These are phyloP conservation scores for Apodemia mormo DNA, from an alignment of 2,888 invertebrate genomes.

Conservation along the genomic window DNA sequence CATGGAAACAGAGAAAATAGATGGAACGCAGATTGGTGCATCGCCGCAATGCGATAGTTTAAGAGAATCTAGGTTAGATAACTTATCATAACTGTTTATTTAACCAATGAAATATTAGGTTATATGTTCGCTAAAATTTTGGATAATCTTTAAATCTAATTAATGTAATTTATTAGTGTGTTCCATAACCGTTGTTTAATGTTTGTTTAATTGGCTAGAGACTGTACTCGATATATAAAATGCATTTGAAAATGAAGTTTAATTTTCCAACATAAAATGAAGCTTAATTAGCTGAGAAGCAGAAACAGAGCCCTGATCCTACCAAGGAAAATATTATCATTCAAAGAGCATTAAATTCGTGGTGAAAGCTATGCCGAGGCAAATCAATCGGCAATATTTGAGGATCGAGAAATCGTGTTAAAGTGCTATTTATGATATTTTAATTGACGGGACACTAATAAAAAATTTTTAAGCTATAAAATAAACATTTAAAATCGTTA, in stretches of 20 bases:
- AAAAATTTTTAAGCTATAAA: too few species aligned
- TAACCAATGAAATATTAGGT: conserved; percentile 21
- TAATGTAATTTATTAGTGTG: conserved; percentile 6
- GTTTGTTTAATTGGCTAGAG: conserved; percentile 7
- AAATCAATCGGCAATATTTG: too few species aligned
- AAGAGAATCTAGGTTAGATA: conserved; percentile 36
- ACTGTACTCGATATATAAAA: not conserved
- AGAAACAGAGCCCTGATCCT: too few species aligned
- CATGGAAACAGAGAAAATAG: conserved; percentile 46
- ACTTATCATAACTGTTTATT: conserved; percentile 23
- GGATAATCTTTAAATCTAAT: conserved; percentile 16
- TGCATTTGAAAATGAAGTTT: not conserved
- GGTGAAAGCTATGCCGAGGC: too few species aligned
- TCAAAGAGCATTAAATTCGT: too few species aligned
- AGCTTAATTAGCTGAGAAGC: too few species aligned
- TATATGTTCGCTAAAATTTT: conserved; percentile 9
- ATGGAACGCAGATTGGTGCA: conserved; percentile 41
- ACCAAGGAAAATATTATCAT: too few species aligned
- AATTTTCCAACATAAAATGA: too few species aligned
- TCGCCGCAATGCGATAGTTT: conserved; percentile 45
- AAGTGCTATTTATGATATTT: too few species aligned
- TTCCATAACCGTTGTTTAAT: not conserved
- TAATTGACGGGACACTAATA: too few species aligned
- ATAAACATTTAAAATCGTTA: too few species aligned
- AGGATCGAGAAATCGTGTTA: too few species aligned